A percentile compares a stretch with the other conserved stretches of the same genome.
phyloP scores from a whole-genome alignment of 2,113 vertebrate genomes.

The Labeo catla region DNA sequence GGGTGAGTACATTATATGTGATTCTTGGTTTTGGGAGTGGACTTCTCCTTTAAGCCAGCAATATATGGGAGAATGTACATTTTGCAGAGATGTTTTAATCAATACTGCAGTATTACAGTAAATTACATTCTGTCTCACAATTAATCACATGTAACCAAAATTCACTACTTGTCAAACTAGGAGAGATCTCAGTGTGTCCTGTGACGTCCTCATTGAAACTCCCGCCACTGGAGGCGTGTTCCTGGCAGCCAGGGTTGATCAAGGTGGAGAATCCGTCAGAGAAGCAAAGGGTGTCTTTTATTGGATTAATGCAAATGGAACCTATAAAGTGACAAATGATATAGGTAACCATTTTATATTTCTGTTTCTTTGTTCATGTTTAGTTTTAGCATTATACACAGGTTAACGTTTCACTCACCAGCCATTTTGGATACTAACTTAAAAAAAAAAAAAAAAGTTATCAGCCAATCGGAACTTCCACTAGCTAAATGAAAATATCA shows the following conservation, averaged over 20 bases:
- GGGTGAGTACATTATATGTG: too few species aligned
- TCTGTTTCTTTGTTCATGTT: background rate
- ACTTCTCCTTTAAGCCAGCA: background rate
- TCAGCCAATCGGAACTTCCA: too few species aligned
- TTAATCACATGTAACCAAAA: background rate
- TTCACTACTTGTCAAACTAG: constrained; percentile 66
- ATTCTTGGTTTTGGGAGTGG: too few species aligned
- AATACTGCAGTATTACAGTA: background rate
- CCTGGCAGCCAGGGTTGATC: constrained; percentile 87
- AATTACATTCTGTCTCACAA: background rate
- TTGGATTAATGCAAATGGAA: constrained; percentile 91
- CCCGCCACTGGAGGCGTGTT: constrained; percentile 82
- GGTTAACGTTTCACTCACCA: background rate
- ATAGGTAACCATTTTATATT: constrained; percentile 72
- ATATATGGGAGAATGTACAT: background rate
- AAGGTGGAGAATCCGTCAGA: constrained; percentile 81
- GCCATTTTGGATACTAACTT: background rate
- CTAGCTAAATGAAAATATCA: background rate
- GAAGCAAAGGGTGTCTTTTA: constrained; percentile 86
- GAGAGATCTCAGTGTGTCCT: constrained; percentile 82
- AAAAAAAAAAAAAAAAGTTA: too few species aligned
- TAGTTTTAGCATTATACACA: background rate
- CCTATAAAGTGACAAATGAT: constrained; percentile 89
- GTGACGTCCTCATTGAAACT: constrained; percentile 90
- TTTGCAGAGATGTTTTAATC: background rate